Conservation (phyloP, 2,888 invertebrate species). For the Acanthosepion esculentum region DNA sequence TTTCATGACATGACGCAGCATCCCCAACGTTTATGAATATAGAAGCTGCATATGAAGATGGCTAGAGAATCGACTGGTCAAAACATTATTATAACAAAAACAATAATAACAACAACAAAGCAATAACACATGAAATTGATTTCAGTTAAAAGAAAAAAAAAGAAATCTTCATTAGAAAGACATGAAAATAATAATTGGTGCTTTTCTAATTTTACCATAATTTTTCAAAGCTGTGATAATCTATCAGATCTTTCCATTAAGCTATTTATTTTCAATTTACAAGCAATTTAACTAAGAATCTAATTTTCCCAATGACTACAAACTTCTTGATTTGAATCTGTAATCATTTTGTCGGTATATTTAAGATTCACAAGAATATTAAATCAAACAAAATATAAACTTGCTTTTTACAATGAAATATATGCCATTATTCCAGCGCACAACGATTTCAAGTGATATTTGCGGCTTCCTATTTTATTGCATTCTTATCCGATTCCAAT, state of each 20-base stretch:
- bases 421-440: background rate
- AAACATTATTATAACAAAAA: too few relatives aligned
- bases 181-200: too few relatives aligned
- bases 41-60: too few relatives aligned
- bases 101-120: too few relatives aligned
- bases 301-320: background rate
- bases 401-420: background rate
- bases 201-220: too few relatives aligned
- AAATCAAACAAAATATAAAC: background rate
- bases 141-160: too few relatives aligned
- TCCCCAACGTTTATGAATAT: too few relatives aligned
- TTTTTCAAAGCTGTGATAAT: too few relatives aligned
- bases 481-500: background rate
- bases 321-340: background rate
- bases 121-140: too few relatives aligned
- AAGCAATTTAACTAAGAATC: background rate
- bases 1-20: too few relatives aligned
- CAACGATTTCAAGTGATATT: background rate
- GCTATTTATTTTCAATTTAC: background rate
- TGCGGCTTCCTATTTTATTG: background rate
- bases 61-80: too few relatives aligned
- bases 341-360: background rate
- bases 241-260: background rate
- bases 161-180: too few relatives aligned
- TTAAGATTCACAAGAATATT: background rate